Evolutionary conservation across 2,113 vertebrate species (phyloP), one percentile per base, ranked within the genome.

Genomic region (Chelonoidis abingdonii): DNA sequence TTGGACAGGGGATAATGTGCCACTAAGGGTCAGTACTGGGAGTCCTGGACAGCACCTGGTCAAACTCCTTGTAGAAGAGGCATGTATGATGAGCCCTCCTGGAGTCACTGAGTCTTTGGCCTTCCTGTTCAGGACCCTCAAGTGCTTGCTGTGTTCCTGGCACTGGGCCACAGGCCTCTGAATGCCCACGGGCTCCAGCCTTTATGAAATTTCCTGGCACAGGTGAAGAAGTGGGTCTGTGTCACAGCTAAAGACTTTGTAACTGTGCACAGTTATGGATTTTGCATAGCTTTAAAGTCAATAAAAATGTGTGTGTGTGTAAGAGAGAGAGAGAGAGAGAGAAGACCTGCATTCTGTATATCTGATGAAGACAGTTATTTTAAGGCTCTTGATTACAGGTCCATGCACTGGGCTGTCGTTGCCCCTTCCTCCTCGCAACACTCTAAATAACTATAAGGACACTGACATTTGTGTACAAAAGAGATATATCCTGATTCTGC

Each of bases 361-460:
- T 41, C 76, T 41, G 54, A 35, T 10, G 0, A 89, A 92, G 78
- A 89, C 27, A 83, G 54, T 93, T 88, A 24, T 44, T 90, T 93
- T 38, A 35, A 35, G 56, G 87, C 38, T 92, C 93, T 25, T 54
- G 25, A 65, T 50, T 94, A 35, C 3, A 92, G 52, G 3, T 41
- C 3, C 56, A 8, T 62, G 8, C 17, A 92, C 35, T 79, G 38
- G 52, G 62, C 53, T 12, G 84, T 11, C 79, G 8, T 12, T 47
- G 38, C 86, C 9, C 83, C 29, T 56, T 86, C 11, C 31, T 80
- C 84, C 87, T 65, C 24, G 17, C 22, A 52, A 89, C 54, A 16
- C 80, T 94, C 59, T 85, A 83, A 95, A 84, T 94, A 75, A 83
- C 95, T 72, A 29, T 6, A 49, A n/a, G 59, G 41, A 85, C 91